Base-by-base conservation (phyloP, 2,888 invertebrate species). In the Melangyna quadrimaculata region DNA sequence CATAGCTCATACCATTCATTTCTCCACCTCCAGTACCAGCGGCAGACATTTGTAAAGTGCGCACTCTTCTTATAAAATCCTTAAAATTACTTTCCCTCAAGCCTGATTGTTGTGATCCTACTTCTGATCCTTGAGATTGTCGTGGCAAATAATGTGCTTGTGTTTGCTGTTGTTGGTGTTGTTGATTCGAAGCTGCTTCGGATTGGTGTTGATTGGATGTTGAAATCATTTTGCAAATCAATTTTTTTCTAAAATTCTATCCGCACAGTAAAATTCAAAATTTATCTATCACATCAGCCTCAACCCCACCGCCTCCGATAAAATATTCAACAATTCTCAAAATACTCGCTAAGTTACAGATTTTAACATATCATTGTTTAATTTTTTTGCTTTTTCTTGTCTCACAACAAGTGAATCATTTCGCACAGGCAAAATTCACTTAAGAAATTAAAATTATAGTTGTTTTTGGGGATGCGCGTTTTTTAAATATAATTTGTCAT, bases 61-160 rank as follows among this genome's bases (percentile, higher is more conserved):
- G 88, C 4, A 91, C 89, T 24, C 89, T 88, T 45, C 87, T 87
- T 0, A 91, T 79, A 79, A 90, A 91, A 63, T 91, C 91, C 24
- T 88, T 77, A 9, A 88, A 55, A 37, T 88, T 87, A 8, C 9
- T 35, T 4, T 81, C 80, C 27, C 81, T 80, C 1, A 4, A 51
- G 19, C 19, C 65, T 17, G 87, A 73, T 12, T 69, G 63, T 12
- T 69, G 63, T 6, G 75, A 35, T 27, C 78, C 71, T 17, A 51
- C 19, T 19, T 63, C 35, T 7, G 27, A 53, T 40, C n/a, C 37
- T 63, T 43, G 43, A 14, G 37, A 22, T 61, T 19, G 59, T 10
- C 29, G 24, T 7, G 29, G 17, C 12, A 48, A 6, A 12, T 10
- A 40, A 14, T 40, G 35, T 17, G 43, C n/a, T n/a, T n/a, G n/a